Base-by-base conservation (phyloP, 2,888 invertebrate species). In the Allolobophora icterica region DNA sequence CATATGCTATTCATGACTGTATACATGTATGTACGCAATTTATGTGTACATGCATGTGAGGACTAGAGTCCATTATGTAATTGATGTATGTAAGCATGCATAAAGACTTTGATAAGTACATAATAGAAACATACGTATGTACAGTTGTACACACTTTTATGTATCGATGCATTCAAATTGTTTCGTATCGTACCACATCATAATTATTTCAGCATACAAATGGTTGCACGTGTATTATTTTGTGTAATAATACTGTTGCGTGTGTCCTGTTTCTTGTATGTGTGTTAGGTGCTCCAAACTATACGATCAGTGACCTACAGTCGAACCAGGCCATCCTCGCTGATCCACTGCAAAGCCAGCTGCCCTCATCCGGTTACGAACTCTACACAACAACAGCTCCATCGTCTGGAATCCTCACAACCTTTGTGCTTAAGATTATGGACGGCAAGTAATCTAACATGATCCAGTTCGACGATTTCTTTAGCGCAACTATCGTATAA, bases 381-480 rank as follows among this genome's bases (percentile, higher is more conserved):
- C 42, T 89, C 34, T 45, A 89, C 89, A 52, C 89, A 45, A 34
- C 52, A 30, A 4, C 35, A 4, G 35, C 34, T 4, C 42, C 89
- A 24, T 89, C 89, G 0, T 89, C 17, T n/a, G 89, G 89, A 17
- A 21, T 52, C 33, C 45, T 52, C 5, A 52, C 52, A 5, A 19
- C 52, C 30, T 52, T 45, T 52, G 52, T 42, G 35, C 89, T 89
- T 19, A 89, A 42, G 89, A 89, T 89, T 13, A 42, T 89, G 33
- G 89, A 89, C 52, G 89, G 89, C 35, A n/a, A 89, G 40, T 71
- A 71, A 71, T 13, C 30, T 2, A n/a, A 11, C n/a, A 13, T n/a
- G 5, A n/a, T 71, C 71, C 17, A 71, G n/a, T 5, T 13, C 8
- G 11, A n/a, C 8, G 13, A 71, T n/a, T 71, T 30, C n/a, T 71